Evolutionary conservation across 1,140 invertebrate genomes (phyloP).

Genomic region (Procambarus virginalis): DNA sequence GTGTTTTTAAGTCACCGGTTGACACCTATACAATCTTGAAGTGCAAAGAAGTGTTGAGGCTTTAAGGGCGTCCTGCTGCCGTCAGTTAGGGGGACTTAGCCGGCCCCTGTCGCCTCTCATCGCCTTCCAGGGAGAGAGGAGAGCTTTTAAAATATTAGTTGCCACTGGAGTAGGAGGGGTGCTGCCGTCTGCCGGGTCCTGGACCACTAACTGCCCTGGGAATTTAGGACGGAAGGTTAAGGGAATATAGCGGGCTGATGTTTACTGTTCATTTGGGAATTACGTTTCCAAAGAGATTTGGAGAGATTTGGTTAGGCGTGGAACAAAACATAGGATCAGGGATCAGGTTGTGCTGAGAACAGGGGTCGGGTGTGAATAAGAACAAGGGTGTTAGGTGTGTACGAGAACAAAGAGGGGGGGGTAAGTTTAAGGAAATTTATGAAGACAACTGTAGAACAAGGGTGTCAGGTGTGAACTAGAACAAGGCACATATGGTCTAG

Average conservation of each 20-base stretch:
- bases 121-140: background rate
- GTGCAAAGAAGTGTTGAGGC: background rate
- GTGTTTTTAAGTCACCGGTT: background rate
- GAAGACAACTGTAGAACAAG: background rate
- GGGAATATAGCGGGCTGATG: no score
- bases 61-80: background rate
- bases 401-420: background rate
- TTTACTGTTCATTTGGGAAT: no score
- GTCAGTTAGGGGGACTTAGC: background rate
- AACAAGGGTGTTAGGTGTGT: background rate
- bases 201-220: no score
- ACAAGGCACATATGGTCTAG: no score
- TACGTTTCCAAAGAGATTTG: no score
- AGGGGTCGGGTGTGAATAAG: background rate
- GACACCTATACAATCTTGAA: slow-evolving; percentile 1
- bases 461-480: background rate
- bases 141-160: slow-evolving; percentile 5
- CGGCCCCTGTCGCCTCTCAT: background rate
- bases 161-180: background rate
- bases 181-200: no score
- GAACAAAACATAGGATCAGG: no score
- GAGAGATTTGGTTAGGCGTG: no score
- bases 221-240: no score
- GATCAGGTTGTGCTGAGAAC: no score
- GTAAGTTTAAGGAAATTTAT: no score